These are phyloP conservation scores for Brachypteracias leptosomus DNA, from an alignment of 2,113 vertebrate genomes.

Conservation along the genomic window DNA sequence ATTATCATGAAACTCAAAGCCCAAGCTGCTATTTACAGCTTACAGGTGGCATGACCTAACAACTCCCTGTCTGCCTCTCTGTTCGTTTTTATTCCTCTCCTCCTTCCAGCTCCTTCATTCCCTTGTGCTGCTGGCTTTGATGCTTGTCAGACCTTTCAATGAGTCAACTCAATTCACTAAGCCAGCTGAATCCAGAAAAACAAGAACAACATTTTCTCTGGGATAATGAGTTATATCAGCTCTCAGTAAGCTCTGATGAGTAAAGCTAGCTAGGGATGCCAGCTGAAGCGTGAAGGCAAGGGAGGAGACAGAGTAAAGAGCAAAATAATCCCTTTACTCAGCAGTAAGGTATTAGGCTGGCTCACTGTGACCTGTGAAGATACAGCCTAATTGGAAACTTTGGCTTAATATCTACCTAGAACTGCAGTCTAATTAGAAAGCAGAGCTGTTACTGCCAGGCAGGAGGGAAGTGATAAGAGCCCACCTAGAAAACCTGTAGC, in stretches of 20 bases:
- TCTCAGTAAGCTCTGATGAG: background rate
- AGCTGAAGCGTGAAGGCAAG: background rate
- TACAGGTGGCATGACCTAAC: background rate
- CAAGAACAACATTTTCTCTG: background rate
- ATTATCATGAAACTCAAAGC: background rate
- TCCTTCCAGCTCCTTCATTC: background rate
- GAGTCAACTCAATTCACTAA: background rate
- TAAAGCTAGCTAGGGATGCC: background rate
- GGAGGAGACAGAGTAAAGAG: background rate
- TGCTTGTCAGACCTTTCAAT: background rate
- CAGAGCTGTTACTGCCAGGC: background rate
- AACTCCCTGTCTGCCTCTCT: background rate
- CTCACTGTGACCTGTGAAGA: background rate
- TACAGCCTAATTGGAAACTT: background rate
- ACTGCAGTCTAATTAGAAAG: background rate
- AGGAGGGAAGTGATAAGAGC: background rate
- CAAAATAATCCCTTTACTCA: constrained; percentile 26
- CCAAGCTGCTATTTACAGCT: background rate
- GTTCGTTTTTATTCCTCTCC: background rate
- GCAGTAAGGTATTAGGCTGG: background rate
- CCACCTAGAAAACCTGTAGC: background rate
- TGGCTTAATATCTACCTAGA: constrained; percentile 6
- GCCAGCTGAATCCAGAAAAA: background rate
- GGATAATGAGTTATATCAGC: background rate
- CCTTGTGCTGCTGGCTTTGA: background rate